Base-by-base conservation (phyloP, 2,113 vertebrate genomes). In the Vombatus ursinus region DNA sequence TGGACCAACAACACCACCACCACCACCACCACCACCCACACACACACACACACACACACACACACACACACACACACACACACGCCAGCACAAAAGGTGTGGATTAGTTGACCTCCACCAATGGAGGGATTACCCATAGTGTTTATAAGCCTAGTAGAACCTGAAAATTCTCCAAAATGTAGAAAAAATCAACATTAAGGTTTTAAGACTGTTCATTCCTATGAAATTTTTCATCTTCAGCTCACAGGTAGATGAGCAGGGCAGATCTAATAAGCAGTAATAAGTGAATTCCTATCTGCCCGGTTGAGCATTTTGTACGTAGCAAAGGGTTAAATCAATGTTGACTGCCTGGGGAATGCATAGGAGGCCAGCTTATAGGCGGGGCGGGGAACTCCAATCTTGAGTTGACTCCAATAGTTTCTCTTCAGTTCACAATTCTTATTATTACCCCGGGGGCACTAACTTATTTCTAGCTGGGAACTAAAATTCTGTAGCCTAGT, bases 131-230 rank as follows among this genome's bases (percentile, higher is more conserved):
- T 84, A 84, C 16, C n/a, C n/a, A 84, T 8, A 84, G 37, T 44
- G 11, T 84, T 44, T 53, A 48, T 0, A 44, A 8, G 68, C 10
- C 50, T 89, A 47, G 91, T 22, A 9, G 68, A 53, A 91, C 92
- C 77, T 96, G 49, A 91, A 94, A 95, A 95, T 12, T 52, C 91
- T 10, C 49, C 89, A 90, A 95, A 95, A 96, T 52, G 3, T 48
- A 84, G 93, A 94, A 91, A 54, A 90, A 90, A 96, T 52, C 52
- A 26, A 90, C 11, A 37, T 31, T 52, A 61, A 92, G 89, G 7
- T 48, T 94, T 57, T 57, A 52, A 84, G 37, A 8, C 24, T 48
- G 90, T 5, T 19, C 8, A 92, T 37, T 93, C 51, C 50, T 0
- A 93, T 47, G 48, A 57, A 92, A 50, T 0, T 52, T 68, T 91